These are phyloP conservation scores for Misgurnus anguillicaudatus DNA, from an alignment of 2,113 vertebrate genomes.

Conservation along the genomic window DNA sequence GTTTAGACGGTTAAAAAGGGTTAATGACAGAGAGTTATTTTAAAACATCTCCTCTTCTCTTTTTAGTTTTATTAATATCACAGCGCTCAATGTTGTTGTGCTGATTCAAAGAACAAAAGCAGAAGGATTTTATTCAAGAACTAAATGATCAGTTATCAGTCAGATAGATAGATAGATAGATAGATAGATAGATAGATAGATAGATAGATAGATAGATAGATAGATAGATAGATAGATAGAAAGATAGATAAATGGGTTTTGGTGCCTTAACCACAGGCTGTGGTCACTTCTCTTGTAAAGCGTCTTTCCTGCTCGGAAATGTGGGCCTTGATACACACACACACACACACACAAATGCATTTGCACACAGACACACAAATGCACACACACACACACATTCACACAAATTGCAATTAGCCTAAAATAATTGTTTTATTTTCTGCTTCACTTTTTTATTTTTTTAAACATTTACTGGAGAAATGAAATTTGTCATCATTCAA, in stretches of 20 bases:
- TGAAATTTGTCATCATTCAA: no score
- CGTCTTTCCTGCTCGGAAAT: not conserved
- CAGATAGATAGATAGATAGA: not conserved
- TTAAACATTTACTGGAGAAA: no score
- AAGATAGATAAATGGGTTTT: not conserved
- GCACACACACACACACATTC: not conserved
- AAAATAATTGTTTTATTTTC: no score
- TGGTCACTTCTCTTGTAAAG: conserved; percentile 5
- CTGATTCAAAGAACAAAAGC: no score
- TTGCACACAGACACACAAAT: not conserved
- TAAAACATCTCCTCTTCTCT: no score
- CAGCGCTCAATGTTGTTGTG: no score
- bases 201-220: not conserved
- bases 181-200: no score
- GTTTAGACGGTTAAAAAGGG: no score
- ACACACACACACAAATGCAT: not conserved
- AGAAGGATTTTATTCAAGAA: no score
- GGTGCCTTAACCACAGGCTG: not conserved
- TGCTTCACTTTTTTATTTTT: no score
- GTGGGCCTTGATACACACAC: not conserved
- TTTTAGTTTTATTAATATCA: no score
- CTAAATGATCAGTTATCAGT: not conserved
- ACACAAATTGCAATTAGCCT: not conserved
- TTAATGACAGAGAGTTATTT: no score
- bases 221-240: not conserved